Evolutionary conservation across 2,888 invertebrate genomes (phyloP), one percentile per base, ranked within the genome.

Genomic region (Tipula lateralis): DNA sequence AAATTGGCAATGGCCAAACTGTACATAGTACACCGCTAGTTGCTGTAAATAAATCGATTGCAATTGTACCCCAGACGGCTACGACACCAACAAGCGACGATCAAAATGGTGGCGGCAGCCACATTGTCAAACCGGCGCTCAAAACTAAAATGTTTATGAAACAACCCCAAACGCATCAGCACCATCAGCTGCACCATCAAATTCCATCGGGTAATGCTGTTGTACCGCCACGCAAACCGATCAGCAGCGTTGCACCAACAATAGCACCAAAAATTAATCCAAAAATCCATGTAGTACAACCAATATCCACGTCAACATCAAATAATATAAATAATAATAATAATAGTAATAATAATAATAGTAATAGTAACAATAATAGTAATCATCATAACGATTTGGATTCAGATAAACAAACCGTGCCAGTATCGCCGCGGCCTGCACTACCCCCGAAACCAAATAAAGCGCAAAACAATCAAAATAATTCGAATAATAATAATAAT

Each of bases 161-260:
- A 83, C 34, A 83, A 39, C 39, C 24, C 5, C 29, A 29, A 34
- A 16, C 12, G 4, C 83, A 34, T 83, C 85, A 86, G 85, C 86
- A 86, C 88, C 91, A 85, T 90, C 92, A 91, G 92, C 87, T 13
- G 39, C 85, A 86, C 44, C 87, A 87, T 84, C 87, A 88, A 85
- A 87, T 88, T 84, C 88, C 87, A 84, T 87, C 87, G 30, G 88
- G 87, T 86, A 88, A 89, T 85, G 85, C 89, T 88, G 89, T 89
- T 34, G 89, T 89, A 87, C 90, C 91, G 87, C 90, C 91, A 87
- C 93, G 96, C 92, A 96, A 96, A 90, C 96, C 96, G 86, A 94
- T 96, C 86, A 96, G 96, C 89, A 96, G 96, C 90, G 96, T 96
- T 86, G 96, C 96, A 86, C 96, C 96, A 86, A 95, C 94, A 86